A percentile compares a stretch with the other conserved stretches of the same genome.
phyloP scores from a whole-genome alignment of 1,140 invertebrate genomes.

The Drosophila parvula region DNA sequence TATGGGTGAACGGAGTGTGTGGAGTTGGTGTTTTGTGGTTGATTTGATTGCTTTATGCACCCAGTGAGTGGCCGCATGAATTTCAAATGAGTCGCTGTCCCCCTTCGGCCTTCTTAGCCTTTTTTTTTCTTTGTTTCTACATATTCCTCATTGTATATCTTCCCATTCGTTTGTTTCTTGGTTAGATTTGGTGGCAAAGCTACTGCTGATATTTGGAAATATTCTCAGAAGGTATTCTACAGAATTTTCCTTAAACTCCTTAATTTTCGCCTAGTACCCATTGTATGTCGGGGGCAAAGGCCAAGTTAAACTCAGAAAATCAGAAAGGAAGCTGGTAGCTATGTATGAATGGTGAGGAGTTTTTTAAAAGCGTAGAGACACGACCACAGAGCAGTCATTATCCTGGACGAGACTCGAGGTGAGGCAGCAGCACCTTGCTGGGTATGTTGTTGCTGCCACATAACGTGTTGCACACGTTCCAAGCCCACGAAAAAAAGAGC shows the following conservation, averaged over 20 bases:
- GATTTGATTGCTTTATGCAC: conserved; percentile 84
- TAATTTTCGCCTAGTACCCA: too few species aligned
- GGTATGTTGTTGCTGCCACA: conserved; percentile 13
- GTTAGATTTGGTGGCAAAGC: too few species aligned
- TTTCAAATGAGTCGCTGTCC: conserved; percentile 73
- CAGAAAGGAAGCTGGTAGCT: conserved; percentile 10
- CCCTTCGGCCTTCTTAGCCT: not conserved
- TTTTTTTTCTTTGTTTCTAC: not conserved
- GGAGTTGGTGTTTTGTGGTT: conserved; percentile 67
- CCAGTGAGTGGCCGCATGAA: conserved; percentile 83
- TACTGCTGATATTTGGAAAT: too few species aligned
- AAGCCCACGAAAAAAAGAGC: conserved; percentile 4
- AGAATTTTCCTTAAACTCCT: too few species aligned
- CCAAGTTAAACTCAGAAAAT: not conserved
- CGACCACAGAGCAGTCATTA: conserved; percentile 68
- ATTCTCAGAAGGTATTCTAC: too few species aligned
- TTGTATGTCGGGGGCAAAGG: not conserved
- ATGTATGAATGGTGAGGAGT: not conserved
- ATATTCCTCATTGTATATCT: not conserved
- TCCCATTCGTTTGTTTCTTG: not conserved
- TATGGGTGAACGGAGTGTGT: conserved; percentile 37
- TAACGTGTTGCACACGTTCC: conserved; percentile 78
- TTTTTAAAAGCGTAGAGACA: conserved; percentile 47
- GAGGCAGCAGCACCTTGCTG: conserved; percentile 24
- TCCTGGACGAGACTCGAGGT: conserved; percentile 19